A percentile compares a stretch with the other conserved stretches of the same genome.
phyloP scores from a whole-genome alignment of 2,888 invertebrate genomes.

The Eupithecia insigniata region DNA sequence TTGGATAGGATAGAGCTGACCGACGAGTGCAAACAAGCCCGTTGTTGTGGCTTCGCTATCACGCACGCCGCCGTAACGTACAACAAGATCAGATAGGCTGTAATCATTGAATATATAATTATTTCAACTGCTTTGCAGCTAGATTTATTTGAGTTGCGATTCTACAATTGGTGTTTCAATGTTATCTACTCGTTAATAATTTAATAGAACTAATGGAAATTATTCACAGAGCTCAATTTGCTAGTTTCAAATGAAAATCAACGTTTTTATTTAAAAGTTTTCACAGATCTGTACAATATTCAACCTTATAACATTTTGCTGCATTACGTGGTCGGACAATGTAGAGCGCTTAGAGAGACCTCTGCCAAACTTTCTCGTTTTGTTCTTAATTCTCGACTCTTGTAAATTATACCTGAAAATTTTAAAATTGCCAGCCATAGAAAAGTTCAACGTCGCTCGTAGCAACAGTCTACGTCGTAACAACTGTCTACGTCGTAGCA shows the following conservation, averaged over 20 bases:
- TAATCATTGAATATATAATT: slow-evolving; percentile 37
- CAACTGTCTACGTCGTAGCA: not conserved
- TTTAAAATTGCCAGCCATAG: too few species aligned
- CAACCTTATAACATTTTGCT: too few species aligned
- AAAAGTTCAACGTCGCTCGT: too few species aligned
- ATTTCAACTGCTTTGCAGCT: slow-evolving; percentile 27
- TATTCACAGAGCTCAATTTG: not conserved
- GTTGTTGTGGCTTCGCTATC: slow-evolving; percentile 38
- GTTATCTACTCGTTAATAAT: not conserved
- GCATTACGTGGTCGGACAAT: not conserved
- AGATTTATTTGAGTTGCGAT: slow-evolving; percentile 27
- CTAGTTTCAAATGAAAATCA: too few species aligned
- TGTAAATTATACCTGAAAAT: not conserved
- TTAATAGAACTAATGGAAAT: not conserved
- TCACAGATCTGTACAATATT: too few species aligned
- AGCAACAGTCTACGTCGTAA: not conserved
- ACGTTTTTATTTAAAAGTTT: too few species aligned
- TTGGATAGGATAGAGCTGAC: slow-evolving; percentile 27
- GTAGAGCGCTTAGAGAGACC: too few species aligned
- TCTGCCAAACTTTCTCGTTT: too few species aligned
- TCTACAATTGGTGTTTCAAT: slow-evolving; percentile 4
- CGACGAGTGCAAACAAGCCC: slow-evolving; percentile 27
- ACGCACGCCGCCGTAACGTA: slow-evolving; percentile 37
- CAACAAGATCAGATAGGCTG: slow-evolving; percentile 35
- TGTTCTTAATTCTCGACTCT: not conserved